phyloP scores from a whole-genome alignment of 2,888 invertebrate genomes.

The Acleris literana region DNA sequence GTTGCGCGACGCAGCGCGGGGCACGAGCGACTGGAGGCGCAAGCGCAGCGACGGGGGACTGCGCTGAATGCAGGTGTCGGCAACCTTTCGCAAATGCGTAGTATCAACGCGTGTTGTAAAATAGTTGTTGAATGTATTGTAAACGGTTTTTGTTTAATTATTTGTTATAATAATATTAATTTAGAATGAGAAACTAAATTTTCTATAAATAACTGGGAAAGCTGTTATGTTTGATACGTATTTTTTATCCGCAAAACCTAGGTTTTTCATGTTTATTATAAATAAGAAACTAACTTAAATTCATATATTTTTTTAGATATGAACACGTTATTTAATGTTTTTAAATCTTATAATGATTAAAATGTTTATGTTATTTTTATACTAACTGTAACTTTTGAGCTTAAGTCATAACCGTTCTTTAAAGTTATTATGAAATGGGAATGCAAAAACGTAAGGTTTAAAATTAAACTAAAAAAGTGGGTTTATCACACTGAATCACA shows the following conservation, averaged over 20 bases:
- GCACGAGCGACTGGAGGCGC: constrained; percentile 76
- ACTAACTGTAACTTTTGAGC: too few relatives aligned
- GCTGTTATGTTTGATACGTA: too few relatives aligned
- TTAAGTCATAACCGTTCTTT: too few relatives aligned
- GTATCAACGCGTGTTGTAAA: constrained; percentile 4
- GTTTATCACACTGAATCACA: constrained; percentile 13
- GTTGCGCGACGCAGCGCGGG: constrained; percentile 61
- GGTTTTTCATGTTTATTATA: too few relatives aligned
- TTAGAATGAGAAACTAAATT: too few relatives aligned
- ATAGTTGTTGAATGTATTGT: neutral
- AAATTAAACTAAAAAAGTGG: constrained; percentile 1
- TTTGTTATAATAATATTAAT: neutral
- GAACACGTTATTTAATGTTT: too few relatives aligned
- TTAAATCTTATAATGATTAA: too few relatives aligned
- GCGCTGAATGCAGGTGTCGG: constrained; percentile 53
- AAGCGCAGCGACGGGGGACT: constrained; percentile 68
- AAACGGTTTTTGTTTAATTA: neutral
- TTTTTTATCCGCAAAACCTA: too few relatives aligned
- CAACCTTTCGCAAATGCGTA: constrained; percentile 57
- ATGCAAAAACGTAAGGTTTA: neutral
- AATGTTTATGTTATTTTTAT: too few relatives aligned
- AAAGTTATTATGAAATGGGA: neutral
- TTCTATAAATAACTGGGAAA: too few relatives aligned
- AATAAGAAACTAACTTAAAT: too few relatives aligned
- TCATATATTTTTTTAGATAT: too few relatives aligned